Evolutionary conservation across 53 echinoderm and acorn worm species (phyloP).

Genomic region (Antedon mediterranea): DNA sequence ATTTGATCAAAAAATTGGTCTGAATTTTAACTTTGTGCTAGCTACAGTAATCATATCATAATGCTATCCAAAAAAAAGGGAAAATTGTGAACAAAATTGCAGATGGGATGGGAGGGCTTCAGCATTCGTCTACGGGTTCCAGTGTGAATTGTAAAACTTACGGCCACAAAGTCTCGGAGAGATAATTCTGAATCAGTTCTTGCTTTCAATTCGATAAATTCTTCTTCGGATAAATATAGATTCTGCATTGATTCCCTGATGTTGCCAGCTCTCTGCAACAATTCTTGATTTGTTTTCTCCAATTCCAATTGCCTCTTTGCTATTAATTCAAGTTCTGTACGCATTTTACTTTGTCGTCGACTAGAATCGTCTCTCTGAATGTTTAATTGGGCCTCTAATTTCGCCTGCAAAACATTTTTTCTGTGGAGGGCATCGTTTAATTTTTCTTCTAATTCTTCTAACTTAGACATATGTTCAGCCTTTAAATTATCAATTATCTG

Average conservation of each 20-base stretch:
- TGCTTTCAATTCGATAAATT: constrained; percentile 41
- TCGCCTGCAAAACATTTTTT: constrained; percentile 80
- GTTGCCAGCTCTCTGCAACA: constrained; percentile 58
- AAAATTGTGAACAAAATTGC: no score
- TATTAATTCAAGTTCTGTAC: constrained; percentile 55
- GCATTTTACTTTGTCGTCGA: constrained; percentile 38
- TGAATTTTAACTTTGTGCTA: no score
- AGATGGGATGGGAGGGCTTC: no score
- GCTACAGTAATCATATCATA: no score
- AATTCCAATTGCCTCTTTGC: constrained; percentile 52
- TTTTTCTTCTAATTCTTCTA: constrained; percentile 77
- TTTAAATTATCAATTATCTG: constrained; percentile 77
- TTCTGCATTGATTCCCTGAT: constrained; percentile 48
- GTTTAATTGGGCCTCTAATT: constrained; percentile 70
- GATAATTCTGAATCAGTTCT: constrained; percentile 41
- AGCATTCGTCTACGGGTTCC: no score
- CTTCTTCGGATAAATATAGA: constrained; percentile 47
- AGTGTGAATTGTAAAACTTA: constrained; percentile 40
- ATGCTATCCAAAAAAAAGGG: no score
- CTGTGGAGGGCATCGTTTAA: constrained; percentile 41
- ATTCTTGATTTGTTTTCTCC: constrained; percentile 60
- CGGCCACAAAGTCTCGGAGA: constrained; percentile 60
- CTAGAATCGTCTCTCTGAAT: constrained; percentile 53
- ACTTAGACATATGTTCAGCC: constrained; percentile 46
- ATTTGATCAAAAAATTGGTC: no score